Base-by-base conservation (phyloP, 2,888 invertebrate species). In the Melipona bicolor region DNA sequence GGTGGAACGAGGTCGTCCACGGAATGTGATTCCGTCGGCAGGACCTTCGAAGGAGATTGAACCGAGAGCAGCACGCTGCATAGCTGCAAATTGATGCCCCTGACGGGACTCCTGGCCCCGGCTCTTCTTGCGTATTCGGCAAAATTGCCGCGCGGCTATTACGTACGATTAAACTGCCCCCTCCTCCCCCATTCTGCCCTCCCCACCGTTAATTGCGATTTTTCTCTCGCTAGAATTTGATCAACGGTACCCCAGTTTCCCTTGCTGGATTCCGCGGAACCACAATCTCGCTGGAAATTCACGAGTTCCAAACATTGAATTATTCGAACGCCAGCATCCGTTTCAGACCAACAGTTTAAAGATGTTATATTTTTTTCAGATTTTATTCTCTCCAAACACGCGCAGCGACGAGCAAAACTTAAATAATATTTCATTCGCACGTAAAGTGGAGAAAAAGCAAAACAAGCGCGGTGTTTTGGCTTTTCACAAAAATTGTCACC, bases 11-110 rank as follows among this genome's bases (percentile, higher is more conserved):
- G 75, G 36, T 62, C 80, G 72, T 70, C 61, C 80, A 64, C 43
- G 80, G 78, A 87, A 87, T 87, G 84, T 79, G 87, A 87, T 84
- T 84, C 61, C 76, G 79, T 84, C 77, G 81, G 84, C 81, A 81
- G 72, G 72, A 78, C 77, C 79, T 84, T 82, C 84, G 79, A 86
- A 81, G 83, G 75, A 87, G 87, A 86, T 86, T 80, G 86, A 81
- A 81, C 86, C 43, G 82, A 68, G 27, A 27, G 27, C 24, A 24
- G 54, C 62, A 49, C 65, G 77, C 56, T 61, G 72, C 86, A 79
- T 77, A 68, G 74, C 70, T 32, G 86, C 69, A 85, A 85, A 85
- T 85, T 85, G 78, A 85, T 85, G 85, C 85, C 81, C 9, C 77
- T 68, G 43, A 68, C 52, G 1, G 43, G 65, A 59, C 24, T 52